phyloP scores from a whole-genome alignment of 2,888 invertebrate species.

The Phania funesta region DNA sequence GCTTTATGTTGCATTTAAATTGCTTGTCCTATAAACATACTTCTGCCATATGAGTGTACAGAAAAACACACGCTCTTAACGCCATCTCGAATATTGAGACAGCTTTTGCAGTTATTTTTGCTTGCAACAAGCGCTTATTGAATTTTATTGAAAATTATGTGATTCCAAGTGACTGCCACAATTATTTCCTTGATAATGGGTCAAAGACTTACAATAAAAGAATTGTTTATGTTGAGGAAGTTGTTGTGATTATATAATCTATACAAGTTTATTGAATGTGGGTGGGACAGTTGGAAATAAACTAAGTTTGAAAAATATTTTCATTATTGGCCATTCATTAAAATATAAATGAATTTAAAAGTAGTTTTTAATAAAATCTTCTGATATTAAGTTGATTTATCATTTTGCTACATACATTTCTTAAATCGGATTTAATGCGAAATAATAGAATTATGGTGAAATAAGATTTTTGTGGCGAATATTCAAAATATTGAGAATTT shows the following conservation, averaged over 20 bases:
- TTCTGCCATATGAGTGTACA: background rate
- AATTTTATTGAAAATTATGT: constrained; percentile 38
- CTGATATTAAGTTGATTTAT: too few relatives aligned
- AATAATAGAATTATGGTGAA: too few relatives aligned
- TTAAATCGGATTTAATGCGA: too few relatives aligned
- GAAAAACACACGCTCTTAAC: background rate
- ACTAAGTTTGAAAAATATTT: too few relatives aligned
- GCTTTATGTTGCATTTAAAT: background rate
- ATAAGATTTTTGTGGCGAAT: too few relatives aligned
- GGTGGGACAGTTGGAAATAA: too few relatives aligned
- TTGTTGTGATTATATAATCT: background rate
- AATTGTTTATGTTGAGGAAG: background rate
- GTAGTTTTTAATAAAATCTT: too few relatives aligned
- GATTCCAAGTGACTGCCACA: background rate
- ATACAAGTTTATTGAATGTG: too few relatives aligned
- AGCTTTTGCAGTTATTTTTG: background rate
- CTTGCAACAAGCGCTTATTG: background rate
- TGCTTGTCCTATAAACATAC: background rate
- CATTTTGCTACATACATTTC: too few relatives aligned
- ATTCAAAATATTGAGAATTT: too few relatives aligned
- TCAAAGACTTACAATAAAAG: constrained; percentile 23
- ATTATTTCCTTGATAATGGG: background rate
- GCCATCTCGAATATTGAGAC: background rate
- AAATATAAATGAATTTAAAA: too few relatives aligned
- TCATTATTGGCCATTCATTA: too few relatives aligned